These are phyloP conservation scores for Leucoptera coffeella DNA, from an alignment of 2,888 invertebrate species.

Conservation along the genomic window DNA sequence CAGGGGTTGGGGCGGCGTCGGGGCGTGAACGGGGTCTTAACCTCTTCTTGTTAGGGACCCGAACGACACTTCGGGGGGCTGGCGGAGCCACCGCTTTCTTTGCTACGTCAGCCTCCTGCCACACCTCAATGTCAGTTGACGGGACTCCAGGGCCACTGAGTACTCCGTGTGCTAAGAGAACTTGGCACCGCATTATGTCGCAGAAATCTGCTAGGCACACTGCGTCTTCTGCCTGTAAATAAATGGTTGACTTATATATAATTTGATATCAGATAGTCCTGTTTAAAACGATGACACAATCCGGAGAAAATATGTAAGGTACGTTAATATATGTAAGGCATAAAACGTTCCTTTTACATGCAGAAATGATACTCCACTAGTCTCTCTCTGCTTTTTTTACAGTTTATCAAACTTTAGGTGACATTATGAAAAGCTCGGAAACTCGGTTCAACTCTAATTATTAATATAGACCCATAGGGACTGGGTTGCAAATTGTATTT, in stretches of 20 bases:
- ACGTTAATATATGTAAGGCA: too few relatives aligned
- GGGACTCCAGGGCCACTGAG: slow-evolving; percentile 60
- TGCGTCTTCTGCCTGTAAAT: slow-evolving; percentile 75
- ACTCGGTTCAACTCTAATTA: too few relatives aligned
- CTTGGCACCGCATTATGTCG: slow-evolving; percentile 93
- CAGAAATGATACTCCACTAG: too few relatives aligned
- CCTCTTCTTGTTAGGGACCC: slow-evolving; percentile 20
- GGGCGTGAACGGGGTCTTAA: slow-evolving; percentile 9
- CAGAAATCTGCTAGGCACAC: slow-evolving; percentile 92
- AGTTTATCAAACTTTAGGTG: too few relatives aligned
- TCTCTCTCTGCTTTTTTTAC: too few relatives aligned
- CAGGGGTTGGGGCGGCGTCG: slow-evolving; percentile 11
- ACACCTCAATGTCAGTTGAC: slow-evolving; percentile 76
- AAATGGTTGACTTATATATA: too few relatives aligned
- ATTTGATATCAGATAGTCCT: background rate
- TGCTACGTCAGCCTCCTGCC: slow-evolving; percentile 72
- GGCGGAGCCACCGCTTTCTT: slow-evolving; percentile 58
- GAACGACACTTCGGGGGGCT: slow-evolving; percentile 41
- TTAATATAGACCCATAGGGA: too few relatives aligned
- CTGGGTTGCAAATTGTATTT: too few relatives aligned
- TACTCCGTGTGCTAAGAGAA: slow-evolving; percentile 68
- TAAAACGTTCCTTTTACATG: too few relatives aligned
- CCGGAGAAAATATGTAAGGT: too few relatives aligned
- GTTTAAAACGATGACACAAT: too few relatives aligned
- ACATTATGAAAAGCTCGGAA: too few relatives aligned